phyloP scores from a whole-genome alignment of 2,797 vertebrate species.

The Tenualosa thibaudeaui region DNA sequence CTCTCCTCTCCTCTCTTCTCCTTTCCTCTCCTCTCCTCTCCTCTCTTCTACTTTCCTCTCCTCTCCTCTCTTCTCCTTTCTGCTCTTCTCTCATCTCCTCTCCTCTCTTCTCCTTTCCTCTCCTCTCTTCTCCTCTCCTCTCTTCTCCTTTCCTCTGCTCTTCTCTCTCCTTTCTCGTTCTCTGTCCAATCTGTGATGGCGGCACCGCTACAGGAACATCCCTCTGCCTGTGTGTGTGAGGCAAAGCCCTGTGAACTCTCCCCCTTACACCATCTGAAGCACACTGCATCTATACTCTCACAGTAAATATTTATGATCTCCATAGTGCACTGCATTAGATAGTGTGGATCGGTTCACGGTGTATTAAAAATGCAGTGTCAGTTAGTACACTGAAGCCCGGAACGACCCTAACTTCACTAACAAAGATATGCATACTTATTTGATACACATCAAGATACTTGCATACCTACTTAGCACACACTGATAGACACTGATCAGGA shows the following conservation, averaged over 20 bases:
- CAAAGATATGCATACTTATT: not conserved
- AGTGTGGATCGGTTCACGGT: not conserved
- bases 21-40: not conserved
- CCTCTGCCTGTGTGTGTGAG: too few species aligned
- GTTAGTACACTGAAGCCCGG: not conserved
- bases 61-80: not conserved
- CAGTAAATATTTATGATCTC: not conserved
- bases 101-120: not conserved
- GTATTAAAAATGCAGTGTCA: not conserved
- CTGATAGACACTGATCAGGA: not conserved
- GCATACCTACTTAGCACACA: not conserved
- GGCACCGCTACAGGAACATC: not conserved
- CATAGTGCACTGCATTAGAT: not conserved
- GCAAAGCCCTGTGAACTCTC: not conserved
- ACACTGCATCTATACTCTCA: not conserved
- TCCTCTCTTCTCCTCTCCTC: not conserved
- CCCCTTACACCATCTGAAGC: not conserved
- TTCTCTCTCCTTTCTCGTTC: not conserved
- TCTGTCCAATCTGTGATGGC: not conserved
- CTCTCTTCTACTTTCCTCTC: not conserved
- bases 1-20: not conserved
- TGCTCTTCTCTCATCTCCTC: too few species aligned
- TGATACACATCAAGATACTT: not conserved
- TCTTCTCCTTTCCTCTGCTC: not conserved
- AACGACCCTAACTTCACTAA: not conserved